Percentiles rank a stretch among this genome's conserved stretches.
Evolutionary conservation across 2,797 vertebrate genomes (phyloP).

Genomic region (Syndactyla subalaris): DNA sequence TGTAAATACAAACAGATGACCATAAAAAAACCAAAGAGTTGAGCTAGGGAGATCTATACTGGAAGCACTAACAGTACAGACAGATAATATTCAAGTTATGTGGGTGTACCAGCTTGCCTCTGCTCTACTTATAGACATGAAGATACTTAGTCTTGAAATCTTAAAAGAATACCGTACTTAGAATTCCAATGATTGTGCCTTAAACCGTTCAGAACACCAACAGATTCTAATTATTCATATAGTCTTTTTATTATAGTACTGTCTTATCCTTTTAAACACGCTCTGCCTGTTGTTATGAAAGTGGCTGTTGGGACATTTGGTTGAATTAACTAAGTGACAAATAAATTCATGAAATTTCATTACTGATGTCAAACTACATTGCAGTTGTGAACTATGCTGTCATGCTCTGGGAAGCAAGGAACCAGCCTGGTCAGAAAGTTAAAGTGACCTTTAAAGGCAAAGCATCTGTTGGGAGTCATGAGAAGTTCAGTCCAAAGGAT

Average conservation of each 20-base stretch:
- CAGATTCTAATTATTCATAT: rapidly evolving
- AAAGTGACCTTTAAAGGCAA: conserved; percentile 35
- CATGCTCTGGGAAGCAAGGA: background rate
- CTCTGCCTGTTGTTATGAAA: background rate
- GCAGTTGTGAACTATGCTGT: background rate
- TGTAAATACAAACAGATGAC: background rate
- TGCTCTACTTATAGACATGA: background rate
- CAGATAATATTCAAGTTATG: background rate
- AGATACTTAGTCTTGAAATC: background rate
- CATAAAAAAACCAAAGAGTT: background rate
- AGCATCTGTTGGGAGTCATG: background rate
- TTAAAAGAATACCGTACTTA: background rate
- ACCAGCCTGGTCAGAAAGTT: background rate
- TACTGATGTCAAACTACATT: background rate
- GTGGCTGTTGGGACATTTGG: background rate
- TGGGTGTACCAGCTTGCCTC: background rate
- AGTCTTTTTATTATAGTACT: background rate
- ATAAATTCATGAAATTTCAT: background rate
- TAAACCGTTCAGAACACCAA: background rate
- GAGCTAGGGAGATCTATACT: background rate
- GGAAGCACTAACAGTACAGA: background rate
- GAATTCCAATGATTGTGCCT: background rate
- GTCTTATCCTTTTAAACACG: rapidly evolving
- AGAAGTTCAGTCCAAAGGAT: background rate
- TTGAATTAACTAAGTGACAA: background rate